Conservation (phyloP, 2,113 vertebrate genomes). For the Macquaria australasica region DNA sequence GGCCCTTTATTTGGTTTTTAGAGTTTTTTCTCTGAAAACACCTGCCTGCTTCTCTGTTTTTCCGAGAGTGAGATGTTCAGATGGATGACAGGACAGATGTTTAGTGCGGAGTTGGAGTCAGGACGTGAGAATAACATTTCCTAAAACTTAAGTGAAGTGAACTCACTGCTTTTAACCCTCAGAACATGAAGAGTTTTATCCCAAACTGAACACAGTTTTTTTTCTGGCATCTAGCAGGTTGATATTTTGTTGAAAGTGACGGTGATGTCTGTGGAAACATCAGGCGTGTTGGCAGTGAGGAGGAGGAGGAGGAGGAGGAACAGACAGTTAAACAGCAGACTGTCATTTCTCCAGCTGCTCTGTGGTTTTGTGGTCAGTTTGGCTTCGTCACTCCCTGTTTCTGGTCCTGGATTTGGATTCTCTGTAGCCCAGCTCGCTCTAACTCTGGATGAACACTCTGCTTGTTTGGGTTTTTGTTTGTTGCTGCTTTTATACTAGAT, state of each 20-base stretch:
- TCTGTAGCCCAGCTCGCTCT: too few relatives aligned
- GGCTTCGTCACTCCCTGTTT: conserved; percentile 13
- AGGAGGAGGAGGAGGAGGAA: conserved; percentile 6
- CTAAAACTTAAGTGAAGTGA: neutral
- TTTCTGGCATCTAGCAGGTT: neutral
- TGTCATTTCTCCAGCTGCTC: conserved; percentile 6
- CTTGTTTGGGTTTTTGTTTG: neutral
- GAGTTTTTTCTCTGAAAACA: too few relatives aligned
- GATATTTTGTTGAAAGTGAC: neutral
- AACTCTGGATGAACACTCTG: neutral
- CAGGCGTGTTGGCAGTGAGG: neutral
- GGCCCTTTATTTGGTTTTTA: neutral
- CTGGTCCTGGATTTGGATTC: neutral
- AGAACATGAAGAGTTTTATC: too few relatives aligned
- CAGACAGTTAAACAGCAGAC: neutral
- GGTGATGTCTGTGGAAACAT: neutral
- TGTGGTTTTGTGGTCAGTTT: conserved; percentile 24
- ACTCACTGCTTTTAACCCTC: neutral
- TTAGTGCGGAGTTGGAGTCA: too few relatives aligned
- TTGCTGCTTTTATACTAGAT: neutral
- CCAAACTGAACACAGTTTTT: neutral
- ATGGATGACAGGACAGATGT: too few relatives aligned
- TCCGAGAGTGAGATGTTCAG: too few relatives aligned
- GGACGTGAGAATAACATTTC: neutral
- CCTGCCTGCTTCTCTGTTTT: too few relatives aligned